Percentiles rank a stretch among this genome's conserved stretches.
phyloP scores from a whole-genome alignment of 92 coral and sea anemone genomes.

The Epizoanthus ramosus region DNA sequence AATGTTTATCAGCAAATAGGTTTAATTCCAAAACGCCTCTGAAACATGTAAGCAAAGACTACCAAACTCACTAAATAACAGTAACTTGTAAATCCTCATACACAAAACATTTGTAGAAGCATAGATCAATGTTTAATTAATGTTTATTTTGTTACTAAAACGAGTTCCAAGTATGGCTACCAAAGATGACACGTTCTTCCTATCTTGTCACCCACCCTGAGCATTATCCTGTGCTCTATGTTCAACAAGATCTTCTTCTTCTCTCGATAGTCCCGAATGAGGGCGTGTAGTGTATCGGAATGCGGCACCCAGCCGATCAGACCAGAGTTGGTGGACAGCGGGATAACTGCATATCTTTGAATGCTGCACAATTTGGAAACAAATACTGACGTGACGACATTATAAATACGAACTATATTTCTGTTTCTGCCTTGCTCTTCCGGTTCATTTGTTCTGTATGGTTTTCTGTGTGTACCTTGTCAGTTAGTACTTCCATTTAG shows the following conservation, averaged over 20 bases:
- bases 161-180: too few species aligned
- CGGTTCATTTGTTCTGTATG: background rate
- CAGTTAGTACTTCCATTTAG: too few species aligned
- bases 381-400: background rate
- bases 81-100: too few species aligned
- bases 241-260: slow-evolving; percentile 95
- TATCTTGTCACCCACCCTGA: slow-evolving; percentile 58
- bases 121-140: too few species aligned
- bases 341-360: slow-evolving; percentile 96
- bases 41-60: too few species aligned
- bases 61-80: too few species aligned
- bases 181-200: too few species aligned
- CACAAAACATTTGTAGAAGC: too few species aligned
- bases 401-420: background rate
- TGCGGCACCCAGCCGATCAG: slow-evolving; percentile 99
- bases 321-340: slow-evolving; percentile 99
- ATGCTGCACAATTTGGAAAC: slow-evolving; percentile 56
- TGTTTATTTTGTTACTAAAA: too few species aligned
- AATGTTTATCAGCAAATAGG: too few species aligned
- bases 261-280: slow-evolving; percentile 98
- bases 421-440: background rate
- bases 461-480: too few species aligned
- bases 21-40: too few species aligned
- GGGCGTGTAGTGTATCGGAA: slow-evolving; percentile 95
- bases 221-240: slow-evolving; percentile 98